These are phyloP conservation scores for Campoplex capitator DNA, from an alignment of 2,888 invertebrate species.

Conservation along the genomic window DNA sequence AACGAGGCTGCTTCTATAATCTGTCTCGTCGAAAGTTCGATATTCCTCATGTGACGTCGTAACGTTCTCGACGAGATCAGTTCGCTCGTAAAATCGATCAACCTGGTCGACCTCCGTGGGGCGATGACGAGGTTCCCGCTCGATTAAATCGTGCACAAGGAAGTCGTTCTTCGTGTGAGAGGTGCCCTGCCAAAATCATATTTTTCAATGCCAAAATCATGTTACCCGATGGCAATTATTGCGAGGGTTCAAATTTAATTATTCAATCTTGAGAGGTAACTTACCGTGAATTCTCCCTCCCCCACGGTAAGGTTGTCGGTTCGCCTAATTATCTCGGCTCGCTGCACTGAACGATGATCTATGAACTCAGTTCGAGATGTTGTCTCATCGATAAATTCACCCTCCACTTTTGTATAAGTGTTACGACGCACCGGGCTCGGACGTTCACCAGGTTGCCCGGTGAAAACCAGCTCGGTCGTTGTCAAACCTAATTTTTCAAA, in stretches of 20 bases:
- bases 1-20: conserved; percentile 82
- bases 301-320: conserved; percentile 88
- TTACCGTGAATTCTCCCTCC: conserved; percentile 87
- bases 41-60: conserved; percentile 90
- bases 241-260: background rate
- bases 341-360: conserved; percentile 87
- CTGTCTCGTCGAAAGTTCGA: conserved; percentile 87
- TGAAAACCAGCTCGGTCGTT: conserved; percentile 89
- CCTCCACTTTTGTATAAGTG: conserved; percentile 92
- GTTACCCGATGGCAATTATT: background rate
- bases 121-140: conserved; percentile 85
- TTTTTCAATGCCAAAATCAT: background rate
- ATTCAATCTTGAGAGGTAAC: conserved; percentile 37
- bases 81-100: conserved; percentile 78
- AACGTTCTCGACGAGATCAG: conserved; percentile 87
- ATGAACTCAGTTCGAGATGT: conserved; percentile 89
- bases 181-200: conserved; percentile 77
- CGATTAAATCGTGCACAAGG: conserved; percentile 77
- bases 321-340: conserved; percentile 87
- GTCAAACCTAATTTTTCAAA: conserved; percentile 87
- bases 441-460: conserved; percentile 88
- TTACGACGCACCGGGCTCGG: conserved; percentile 89
- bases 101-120: conserved; percentile 89
- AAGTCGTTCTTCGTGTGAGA: conserved; percentile 83
- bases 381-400: conserved; percentile 90